Conservation (phyloP, 2,888 invertebrate species). For the Myathropa florea region DNA sequence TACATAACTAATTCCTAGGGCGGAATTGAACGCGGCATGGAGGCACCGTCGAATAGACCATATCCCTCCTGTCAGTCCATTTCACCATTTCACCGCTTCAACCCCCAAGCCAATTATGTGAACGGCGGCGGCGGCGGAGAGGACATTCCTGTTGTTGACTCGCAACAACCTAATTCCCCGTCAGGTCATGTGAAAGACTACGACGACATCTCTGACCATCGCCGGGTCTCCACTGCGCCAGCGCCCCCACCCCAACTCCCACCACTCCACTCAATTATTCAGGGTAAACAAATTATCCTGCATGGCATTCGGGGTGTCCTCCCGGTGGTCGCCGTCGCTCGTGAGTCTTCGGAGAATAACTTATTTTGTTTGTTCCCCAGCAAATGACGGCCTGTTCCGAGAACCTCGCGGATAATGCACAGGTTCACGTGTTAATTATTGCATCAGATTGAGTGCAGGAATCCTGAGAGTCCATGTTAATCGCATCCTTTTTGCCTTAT, state of each 20-base stretch:
- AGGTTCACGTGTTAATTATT: slow-evolving; percentile 69
- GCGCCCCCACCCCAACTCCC: slow-evolving; percentile 11
- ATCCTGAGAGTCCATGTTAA: slow-evolving; percentile 33
- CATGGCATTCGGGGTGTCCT: slow-evolving; percentile 36
- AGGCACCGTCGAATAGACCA: neutral
- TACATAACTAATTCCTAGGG: slow-evolving; percentile 68
- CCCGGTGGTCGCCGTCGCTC: slow-evolving; percentile 30
- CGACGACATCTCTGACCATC: slow-evolving; percentile 36
- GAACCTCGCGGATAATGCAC: slow-evolving; percentile 53
- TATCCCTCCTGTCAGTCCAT: neutral
- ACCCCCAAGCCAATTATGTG: slow-evolving; percentile 40
- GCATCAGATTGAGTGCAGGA: slow-evolving; percentile 64
- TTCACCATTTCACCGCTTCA: neutral
- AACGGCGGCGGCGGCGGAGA: slow-evolving; percentile 12
- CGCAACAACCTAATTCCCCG: slow-evolving; percentile 53
- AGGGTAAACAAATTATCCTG: slow-evolving; percentile 69
- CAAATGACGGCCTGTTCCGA: slow-evolving; percentile 52
- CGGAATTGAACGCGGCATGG: slow-evolving; percentile 44
- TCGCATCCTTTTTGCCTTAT: slow-evolving; percentile 68
- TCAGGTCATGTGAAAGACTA: slow-evolving; percentile 4
- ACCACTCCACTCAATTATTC: slow-evolving; percentile 62
- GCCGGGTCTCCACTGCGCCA: neutral
- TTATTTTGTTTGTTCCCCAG: slow-evolving; percentile 42
- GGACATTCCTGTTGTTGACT: slow-evolving; percentile 60
- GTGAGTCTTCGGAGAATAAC: slow-evolving; percentile 54